Evolutionary conservation across 1,140 invertebrate species (phyloP), one percentile per base, ranked within the genome.

Genomic region (Meloidogyne exigua): DNA sequence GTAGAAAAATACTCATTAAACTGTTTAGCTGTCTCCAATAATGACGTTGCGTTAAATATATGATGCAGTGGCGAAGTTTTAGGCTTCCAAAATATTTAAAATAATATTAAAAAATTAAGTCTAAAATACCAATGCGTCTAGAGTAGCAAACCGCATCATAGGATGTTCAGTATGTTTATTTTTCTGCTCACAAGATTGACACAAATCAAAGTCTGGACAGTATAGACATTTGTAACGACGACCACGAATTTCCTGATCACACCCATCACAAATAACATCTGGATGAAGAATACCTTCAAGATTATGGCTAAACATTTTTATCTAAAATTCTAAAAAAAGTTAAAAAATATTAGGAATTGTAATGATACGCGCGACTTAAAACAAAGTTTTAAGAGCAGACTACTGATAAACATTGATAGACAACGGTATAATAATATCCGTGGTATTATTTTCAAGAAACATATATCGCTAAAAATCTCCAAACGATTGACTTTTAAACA

Each of bases 211-310:
- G 9, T 68, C 66, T 1, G 66, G 66, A 9, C 66, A 68, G 15
- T 25, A 21, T 7, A 25, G 7, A 13, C 66, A 68, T n/a, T 68
- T 68, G 5, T 68, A 68, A 0, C 66, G 66, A n/a, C 66, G 28
- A 1, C 66, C 66, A 42, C 21, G 21, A 23, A 68, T 89, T 0
- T 79, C 36, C 0, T 86, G 83, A n/a, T 91, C 87, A 81, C 94
- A 96, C 3, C 88, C 90, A 88, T 96, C 93, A 84, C 94, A 96
- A 1, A 90, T 81, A 1, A 95, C 90, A 13, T 89, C 88, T 18
- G 84, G 85, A 83, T 94, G 93, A 15, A 88, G 15, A 57, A 57
- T 9, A 18, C 7, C 1, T n/a, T 57, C n/a, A n/a, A 57, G 21
- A 57, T 57, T 21, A 57, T 32, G 28, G 2, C 28, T 32, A 32